Evolutionary conservation across 2,888 invertebrate genomes (phyloP).

Genomic region (Luperina nickerlii): DNA sequence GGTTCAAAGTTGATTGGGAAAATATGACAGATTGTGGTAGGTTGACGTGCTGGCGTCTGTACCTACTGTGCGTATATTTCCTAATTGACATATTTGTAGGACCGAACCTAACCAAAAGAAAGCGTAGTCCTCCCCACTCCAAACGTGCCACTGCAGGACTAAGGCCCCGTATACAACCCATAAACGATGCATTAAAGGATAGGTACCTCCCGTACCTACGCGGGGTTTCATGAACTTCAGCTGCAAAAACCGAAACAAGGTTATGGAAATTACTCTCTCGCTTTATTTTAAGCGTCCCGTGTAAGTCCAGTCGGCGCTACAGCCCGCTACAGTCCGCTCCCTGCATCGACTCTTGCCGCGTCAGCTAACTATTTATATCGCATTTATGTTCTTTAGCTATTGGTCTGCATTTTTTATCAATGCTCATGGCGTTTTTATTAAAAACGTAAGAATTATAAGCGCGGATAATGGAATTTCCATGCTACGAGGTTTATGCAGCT

Average conservation of each 20-base stretch:
- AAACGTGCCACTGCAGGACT: no score
- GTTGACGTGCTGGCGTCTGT: no score
- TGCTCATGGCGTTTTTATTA: conserved; percentile 1
- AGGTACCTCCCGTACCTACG: not conserved
- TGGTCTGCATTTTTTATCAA: conserved; percentile 26
- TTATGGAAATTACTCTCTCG: not conserved
- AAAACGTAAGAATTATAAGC: not conserved
- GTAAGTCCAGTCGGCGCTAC: not conserved
- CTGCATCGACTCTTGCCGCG: not conserved
- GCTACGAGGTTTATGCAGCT: not conserved
- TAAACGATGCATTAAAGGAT: not conserved
- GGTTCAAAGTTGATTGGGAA: no score
- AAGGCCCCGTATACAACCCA: not conserved
- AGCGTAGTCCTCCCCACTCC: not conserved
- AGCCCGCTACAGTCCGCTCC: not conserved
- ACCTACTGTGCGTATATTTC: not conserved
- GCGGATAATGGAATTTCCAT: not conserved
- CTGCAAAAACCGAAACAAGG: conserved; percentile 3
- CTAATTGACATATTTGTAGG: not conserved
- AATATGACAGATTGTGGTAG: no score
- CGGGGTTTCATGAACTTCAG: not conserved
- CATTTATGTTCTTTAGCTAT: conserved; percentile 11
- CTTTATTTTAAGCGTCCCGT: not conserved
- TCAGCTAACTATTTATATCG: conserved; percentile 16
- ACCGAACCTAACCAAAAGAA: not conserved